Evolutionary conservation across 2,888 invertebrate genomes (phyloP).

Genomic region (Caenorhabditis imperialis): DNA sequence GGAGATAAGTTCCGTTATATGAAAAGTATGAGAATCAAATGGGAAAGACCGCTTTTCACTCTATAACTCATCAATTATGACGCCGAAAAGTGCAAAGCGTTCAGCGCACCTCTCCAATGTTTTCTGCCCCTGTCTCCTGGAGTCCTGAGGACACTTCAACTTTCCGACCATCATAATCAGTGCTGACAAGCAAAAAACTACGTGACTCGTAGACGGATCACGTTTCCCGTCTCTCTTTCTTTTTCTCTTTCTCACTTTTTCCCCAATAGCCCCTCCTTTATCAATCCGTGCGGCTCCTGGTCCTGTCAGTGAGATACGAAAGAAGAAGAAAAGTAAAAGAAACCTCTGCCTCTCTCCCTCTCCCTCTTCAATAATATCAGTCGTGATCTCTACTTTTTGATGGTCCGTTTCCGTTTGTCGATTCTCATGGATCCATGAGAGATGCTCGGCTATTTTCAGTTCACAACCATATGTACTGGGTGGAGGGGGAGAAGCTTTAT

Average conservation of each 20-base stretch:
- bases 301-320: slow-evolving; percentile 35
- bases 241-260: slow-evolving; percentile 31
- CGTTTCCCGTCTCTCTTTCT: slow-evolving; percentile 19
- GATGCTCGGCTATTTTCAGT: too few relatives aligned
- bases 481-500: slow-evolving; percentile 12
- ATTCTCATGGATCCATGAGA: too few relatives aligned
- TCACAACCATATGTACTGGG: slow-evolving; percentile 35
- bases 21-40: too few relatives aligned
- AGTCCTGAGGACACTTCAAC: too few relatives aligned
- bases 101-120: too few relatives aligned
- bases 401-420: slow-evolving; percentile 6
- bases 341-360: slow-evolving; percentile 5
- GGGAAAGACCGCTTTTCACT: too few relatives aligned
- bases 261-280: slow-evolving; percentile 46
- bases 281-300: slow-evolving; percentile 48
- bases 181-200: neutral
- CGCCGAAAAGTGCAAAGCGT: too few relatives aligned
- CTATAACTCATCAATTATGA: too few relatives aligned
- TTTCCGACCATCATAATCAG: too few relatives aligned
- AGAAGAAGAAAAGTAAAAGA: slow-evolving; percentile 11
- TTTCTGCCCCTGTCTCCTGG: too few relatives aligned
- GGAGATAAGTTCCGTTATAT: too few relatives aligned
- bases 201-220: slow-evolving; percentile 54
- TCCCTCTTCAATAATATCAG: slow-evolving; percentile 1
- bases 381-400: slow-evolving; percentile 39